These are phyloP conservation scores for Misgurnus anguillicaudatus DNA, from an alignment of 2,113 vertebrate species.

Conservation along the genomic window DNA sequence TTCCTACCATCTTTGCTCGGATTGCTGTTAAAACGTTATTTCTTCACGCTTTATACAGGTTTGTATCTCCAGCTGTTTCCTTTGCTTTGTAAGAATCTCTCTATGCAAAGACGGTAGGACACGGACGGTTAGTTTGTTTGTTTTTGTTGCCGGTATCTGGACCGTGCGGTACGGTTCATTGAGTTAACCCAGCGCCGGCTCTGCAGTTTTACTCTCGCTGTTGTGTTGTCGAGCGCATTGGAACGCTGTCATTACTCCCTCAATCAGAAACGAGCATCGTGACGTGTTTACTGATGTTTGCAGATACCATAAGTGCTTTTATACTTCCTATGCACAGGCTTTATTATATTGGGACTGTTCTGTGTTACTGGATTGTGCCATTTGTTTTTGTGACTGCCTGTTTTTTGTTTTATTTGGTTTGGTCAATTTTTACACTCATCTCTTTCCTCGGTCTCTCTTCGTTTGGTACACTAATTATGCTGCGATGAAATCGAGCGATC, in stretches of 20 bases:
- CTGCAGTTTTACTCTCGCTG: conserved; percentile 42
- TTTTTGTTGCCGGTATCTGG: conserved; percentile 16
- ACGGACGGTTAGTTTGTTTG: conserved; percentile 25
- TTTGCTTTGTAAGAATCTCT: conserved; percentile 61
- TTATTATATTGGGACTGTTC: conserved; percentile 88
- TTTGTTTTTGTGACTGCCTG: conserved; percentile 73
- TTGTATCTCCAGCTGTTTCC: conserved; percentile 63
- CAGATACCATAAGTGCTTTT: conserved; percentile 99
- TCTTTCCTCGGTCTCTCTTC: conserved; percentile 33
- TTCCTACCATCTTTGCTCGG: conserved; percentile 17
- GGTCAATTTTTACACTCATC: not conserved
- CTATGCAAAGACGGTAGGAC: conserved; percentile 60
- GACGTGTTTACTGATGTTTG: conserved; percentile 80
- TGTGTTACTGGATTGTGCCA: conserved; percentile 86
- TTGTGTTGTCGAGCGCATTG: conserved; percentile 55
- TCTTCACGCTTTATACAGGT: conserved; percentile 57
- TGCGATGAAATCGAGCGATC: not conserved
- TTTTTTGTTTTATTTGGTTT: conserved; percentile 63
- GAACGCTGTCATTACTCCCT: conserved; percentile 64
- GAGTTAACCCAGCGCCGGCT: conserved; percentile 48
- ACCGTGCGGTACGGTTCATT: conserved; percentile 13
- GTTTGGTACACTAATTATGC: conserved; percentile 39
- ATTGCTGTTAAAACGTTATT: not conserved
- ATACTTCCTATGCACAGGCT: conserved; percentile 96
- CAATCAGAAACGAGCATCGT: conserved; percentile 77